Evolutionary conservation across 2,888 invertebrate genomes (phyloP).

Genomic region (Ichneumon xanthorius): DNA sequence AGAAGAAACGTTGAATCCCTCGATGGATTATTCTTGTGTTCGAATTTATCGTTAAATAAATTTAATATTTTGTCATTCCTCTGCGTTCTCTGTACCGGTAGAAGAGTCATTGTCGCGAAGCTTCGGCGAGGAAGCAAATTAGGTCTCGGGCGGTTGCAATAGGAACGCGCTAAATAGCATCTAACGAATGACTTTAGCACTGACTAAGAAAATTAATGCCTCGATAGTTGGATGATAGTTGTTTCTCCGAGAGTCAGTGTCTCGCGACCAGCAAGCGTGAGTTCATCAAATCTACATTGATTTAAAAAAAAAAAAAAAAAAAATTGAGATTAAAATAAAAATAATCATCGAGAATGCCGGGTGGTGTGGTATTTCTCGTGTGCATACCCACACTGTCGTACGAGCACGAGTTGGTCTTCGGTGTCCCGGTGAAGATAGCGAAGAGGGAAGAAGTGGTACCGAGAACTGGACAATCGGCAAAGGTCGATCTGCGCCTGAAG

Average conservation of each 20-base stretch:
- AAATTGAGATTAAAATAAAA: neutral
- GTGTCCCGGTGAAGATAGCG: constrained; percentile 77
- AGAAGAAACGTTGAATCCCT: neutral
- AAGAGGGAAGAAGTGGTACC: constrained; percentile 70
- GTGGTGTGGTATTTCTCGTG: constrained; percentile 89
- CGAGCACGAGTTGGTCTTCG: constrained; percentile 87
- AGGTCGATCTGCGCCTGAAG: constrained; percentile 79
- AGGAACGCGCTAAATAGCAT: constrained; percentile 46
- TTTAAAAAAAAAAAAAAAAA: neutral
- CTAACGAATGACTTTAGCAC: constrained; percentile 50
- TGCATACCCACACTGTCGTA: constrained; percentile 90
- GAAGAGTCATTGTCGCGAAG: neutral
- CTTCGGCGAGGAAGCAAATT: constrained; percentile 12
- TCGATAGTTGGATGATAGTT: constrained; percentile 7
- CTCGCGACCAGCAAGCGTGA: neutral
- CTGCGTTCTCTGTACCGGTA: neutral
- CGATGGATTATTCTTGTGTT: neutral
- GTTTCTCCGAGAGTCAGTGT: neutral
- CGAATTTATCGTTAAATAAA: constrained; percentile 24
- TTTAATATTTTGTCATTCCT: constrained; percentile 1
- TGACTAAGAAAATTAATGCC: constrained; percentile 41
- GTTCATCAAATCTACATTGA: neutral
- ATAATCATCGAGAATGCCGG: constrained; percentile 75
- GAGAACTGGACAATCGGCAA: constrained; percentile 55
- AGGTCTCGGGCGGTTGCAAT: constrained; percentile 53